A percentile compares a stretch with the other conserved stretches of the same genome.
These are phyloP conservation scores for Macroramphosus scolopax DNA, from an alignment of 2,797 vertebrate genomes.

Conservation along the genomic window DNA sequence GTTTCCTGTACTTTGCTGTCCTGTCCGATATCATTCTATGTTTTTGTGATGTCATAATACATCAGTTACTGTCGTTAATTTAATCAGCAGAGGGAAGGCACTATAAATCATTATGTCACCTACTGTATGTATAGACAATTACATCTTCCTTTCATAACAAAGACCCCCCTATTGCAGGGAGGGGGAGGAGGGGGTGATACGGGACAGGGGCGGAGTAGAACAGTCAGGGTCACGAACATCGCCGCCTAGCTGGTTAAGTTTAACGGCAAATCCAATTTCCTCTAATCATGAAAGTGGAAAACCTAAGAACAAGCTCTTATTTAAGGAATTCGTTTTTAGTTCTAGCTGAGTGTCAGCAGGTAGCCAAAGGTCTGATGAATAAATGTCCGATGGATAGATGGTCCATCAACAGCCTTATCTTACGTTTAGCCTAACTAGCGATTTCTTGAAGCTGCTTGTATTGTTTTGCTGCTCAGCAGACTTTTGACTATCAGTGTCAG, in stretches of 20 bases:
- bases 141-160: too few relatives aligned
- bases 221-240: slow-evolving; percentile 47
- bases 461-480: background rate
- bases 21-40: background rate
- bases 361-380: slow-evolving; percentile 4
- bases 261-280: slow-evolving; percentile 47
- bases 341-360: background rate
- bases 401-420: background rate
- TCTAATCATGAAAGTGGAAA: slow-evolving; percentile 34
- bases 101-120: too few relatives aligned
- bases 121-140: too few relatives aligned
- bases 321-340: slow-evolving; percentile 24
- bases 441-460: too few relatives aligned
- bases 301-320: slow-evolving; percentile 12
- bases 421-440: too few relatives aligned
- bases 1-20: background rate
- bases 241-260: slow-evolving; percentile 47
- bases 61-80: slow-evolving; percentile 2
- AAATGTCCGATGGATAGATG: slow-evolving; percentile 1
- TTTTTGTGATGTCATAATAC: background rate
- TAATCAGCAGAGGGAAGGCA: too few relatives aligned
- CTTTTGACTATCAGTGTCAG: background rate
- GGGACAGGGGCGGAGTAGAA: slow-evolving; percentile 28
- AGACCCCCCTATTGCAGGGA: too few relatives aligned
- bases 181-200: background rate